Evolutionary conservation across 1,140 invertebrate genomes (phyloP), one percentile per base, ranked within the genome.

Genomic region (Drosophila nikananu): DNA sequence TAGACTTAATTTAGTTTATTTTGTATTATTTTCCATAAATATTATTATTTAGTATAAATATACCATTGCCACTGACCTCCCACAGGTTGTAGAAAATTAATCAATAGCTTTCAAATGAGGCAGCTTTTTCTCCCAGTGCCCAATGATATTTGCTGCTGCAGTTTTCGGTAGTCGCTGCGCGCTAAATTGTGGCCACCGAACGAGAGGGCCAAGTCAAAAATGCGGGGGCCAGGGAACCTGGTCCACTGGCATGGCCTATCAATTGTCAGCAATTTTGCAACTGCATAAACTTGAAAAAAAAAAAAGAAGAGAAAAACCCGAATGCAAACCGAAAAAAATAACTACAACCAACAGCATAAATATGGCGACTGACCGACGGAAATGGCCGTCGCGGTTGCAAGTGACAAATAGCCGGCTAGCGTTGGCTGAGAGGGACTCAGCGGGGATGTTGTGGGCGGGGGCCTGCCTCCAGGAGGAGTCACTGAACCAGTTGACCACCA

Each of bases 171-270:
- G 82, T 86, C 83, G 70, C 76, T 46, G 80, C 52, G 76, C 83
- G 83, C 83, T 86, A 86, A 86, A 86, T 86, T 87, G 84, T 83
- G 83, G 83, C 71, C 83, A 86, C 76, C 63, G 55, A 66, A 59
- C 81, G 64, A 46, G 73, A 52, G 48, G 52, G 58, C 61, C 80
- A 49, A 37, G 39, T 44, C 57, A 35, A 75, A 61, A 51, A 44
- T 78, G 32, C 35, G n/a, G 21, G 23, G 19, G 52, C 19, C 30
- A 4, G 32, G 54, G 52, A 37, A 57, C 54, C 32, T 39, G 54
- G 54, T 39, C 66, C 63, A 67, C n/a, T 60, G 51, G 59, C 78
- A 78, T 61, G 58, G 67, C 74, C 82, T 83, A 89, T 87, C 80
- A 87, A 87, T 87, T 89, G 83, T 65, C 77, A 71, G 66, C 77